These are phyloP conservation scores for Drosophila barbarae DNA, from an alignment of 2,888 invertebrate genomes.

Conservation along the genomic window DNA sequence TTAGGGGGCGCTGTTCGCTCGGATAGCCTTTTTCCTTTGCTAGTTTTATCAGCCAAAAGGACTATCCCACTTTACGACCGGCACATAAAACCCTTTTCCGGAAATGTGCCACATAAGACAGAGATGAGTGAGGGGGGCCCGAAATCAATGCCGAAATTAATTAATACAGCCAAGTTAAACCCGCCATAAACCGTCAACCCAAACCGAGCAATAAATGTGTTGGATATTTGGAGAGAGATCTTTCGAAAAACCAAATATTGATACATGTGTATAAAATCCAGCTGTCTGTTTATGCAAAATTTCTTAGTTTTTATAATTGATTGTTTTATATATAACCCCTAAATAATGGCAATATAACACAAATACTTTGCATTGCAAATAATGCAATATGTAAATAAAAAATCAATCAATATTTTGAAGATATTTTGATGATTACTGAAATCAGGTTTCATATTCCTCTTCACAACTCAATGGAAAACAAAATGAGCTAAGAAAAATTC, in stretches of 20 bases:
- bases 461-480: too few species aligned
- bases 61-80: slow-evolving; percentile 56
- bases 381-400: too few species aligned
- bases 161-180: slow-evolving; percentile 49
- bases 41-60: slow-evolving; percentile 16
- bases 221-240: neutral
- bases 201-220: neutral
- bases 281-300: neutral
- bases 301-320: neutral
- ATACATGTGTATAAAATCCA: neutral
- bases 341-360: too few species aligned
- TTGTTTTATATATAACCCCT: neutral
- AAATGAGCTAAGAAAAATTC: neutral
- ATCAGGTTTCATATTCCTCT: too few species aligned
- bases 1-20: slow-evolving; percentile 34
- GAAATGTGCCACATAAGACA: slow-evolving; percentile 10
- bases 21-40: neutral
- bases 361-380: too few species aligned
- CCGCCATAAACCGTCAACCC: slow-evolving; percentile 31
- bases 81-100: slow-evolving; percentile 59
- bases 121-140: slow-evolving; percentile 16
- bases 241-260: neutral
- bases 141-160: slow-evolving; percentile 61
- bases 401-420: too few species aligned
- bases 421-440: neutral